Base-by-base conservation (phyloP, 1,140 invertebrate genomes). In the Rhagoletis pomonella region DNA sequence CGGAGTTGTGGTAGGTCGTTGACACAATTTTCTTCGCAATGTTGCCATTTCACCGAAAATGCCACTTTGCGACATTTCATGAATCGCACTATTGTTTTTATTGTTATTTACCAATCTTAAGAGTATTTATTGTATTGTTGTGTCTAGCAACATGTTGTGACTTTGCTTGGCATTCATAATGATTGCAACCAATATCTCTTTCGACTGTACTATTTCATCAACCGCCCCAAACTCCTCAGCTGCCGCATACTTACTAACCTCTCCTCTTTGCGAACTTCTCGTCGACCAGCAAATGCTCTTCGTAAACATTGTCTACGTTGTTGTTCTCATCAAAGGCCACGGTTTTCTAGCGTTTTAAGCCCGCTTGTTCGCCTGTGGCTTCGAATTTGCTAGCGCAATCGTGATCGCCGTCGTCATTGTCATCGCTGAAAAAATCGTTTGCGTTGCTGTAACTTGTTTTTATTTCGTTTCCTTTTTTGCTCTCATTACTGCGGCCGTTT, bases 121-220 rank as follows among this genome's bases (percentile, higher is more conserved):
- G 29, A 29, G 29, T 29, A 29, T 29, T 29, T 29, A 29, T 29
- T 29, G 29, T 29, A 29, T 65, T 86, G 87, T 87, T 89, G 87
- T 88, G 90, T 87, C 89, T 89, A 89, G 90, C 89, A 89, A 91
- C 90, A 91, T 90, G 90, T 90, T 91, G 90, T 90, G 90, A 90
- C 90, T 91, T 90, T 90, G 90, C 91, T 91, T 91, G 90, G 90
- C 90, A 91, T 91, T 91, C 89, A 90, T 90, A 91, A 90, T 90
- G 90, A 90, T 87, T 89, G n/a, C 14, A 42, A 77, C 17, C 19
- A 84, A 85, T 85, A 14, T 50, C n/a, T 29, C 55, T 55, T 29
- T 4, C 86, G 17, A 59, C 29, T 65, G 47, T 29, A 29, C 29
- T 29, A 29, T 29, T 29, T 29, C 29, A 29, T 29, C 29, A 29